Base-by-base conservation (phyloP, 1,140 invertebrate genomes). In the Triops cancriformis region DNA sequence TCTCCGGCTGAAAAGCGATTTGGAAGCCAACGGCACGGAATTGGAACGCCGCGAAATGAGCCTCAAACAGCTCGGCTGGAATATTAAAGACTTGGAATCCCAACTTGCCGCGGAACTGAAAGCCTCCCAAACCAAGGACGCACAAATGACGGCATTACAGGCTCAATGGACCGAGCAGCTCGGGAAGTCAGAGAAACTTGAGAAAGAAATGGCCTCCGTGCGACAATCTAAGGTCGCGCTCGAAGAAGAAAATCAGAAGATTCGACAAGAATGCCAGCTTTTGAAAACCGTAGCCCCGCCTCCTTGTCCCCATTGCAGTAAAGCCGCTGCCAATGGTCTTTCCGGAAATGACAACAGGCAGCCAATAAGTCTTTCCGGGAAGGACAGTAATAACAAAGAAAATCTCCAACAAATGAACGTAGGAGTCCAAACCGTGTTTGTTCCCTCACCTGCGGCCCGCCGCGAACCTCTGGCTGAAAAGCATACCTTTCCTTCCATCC, bases 41-140 rank as follows among this genome's bases (percentile, higher is more conserved):
- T 18, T 79, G 27, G 78, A 76, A 73, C 18, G 43, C 18, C 75
- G 76, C 31, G 41, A 76, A 43, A 75, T 28, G 27, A 78, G 42
- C 37, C 18, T 75, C 23, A 23, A 75, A 41, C 31, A 78, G 43
- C 31, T 31, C 23, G 26, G 28, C n/a, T 26, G n/a, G 23, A 37
- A 31, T 7, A 26, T 43, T 31, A 43, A 41, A 41, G 27, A 28
- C 37, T 2, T 78, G 11, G 27, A 78, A 75, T 12, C 37, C 26
- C 37, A 76, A 26, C 37, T 76, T 18, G 37, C 45, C 74, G 12
- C 26, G 7, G 74, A 76, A n/a, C 74, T 41, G 12, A 42, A 76
- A 42, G 14, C 1, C 37, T 11, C 45, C 26, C 26, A 10, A 41
- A 26, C 26, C 28, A 76, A 76, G n/a, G 74, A 76, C 12, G 74